Evolutionary conservation across 2,113 vertebrate genomes (phyloP).

Genomic region (Tylochromis polylepis): DNA sequence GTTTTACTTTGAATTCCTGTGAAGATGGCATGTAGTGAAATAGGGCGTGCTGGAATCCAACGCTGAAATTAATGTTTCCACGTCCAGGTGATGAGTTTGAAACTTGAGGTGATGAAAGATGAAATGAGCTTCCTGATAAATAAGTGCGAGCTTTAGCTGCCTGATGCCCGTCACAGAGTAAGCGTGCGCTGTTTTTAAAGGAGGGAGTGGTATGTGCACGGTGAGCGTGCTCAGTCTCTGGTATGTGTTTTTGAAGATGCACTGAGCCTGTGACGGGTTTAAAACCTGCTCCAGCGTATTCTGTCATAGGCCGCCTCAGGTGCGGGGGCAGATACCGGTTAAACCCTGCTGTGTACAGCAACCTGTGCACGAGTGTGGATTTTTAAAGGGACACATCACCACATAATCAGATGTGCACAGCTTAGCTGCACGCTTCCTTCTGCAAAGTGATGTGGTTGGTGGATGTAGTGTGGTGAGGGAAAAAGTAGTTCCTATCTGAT

Average conservation of each 20-base stretch:
- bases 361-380: not conserved
- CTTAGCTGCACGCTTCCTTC: not conserved
- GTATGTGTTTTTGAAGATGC: constrained; percentile 23
- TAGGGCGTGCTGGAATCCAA: accelerated
- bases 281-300: constrained; percentile 21
- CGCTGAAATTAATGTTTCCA: not conserved
- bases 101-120: not conserved
- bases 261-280: not conserved
- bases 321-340: not conserved
- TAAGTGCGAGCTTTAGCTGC: not conserved
- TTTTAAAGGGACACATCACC: not conserved
- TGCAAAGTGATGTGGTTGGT: not conserved
- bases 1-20: not conserved
- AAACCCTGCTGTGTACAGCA: not conserved
- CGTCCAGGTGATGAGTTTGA: not conserved
- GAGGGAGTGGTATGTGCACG: not conserved
- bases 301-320: not conserved
- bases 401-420: not conserved
- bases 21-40: accelerated
- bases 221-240: not conserved
- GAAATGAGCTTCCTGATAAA: not conserved
- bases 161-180: too few relatives aligned
- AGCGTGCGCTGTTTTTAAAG: not conserved
- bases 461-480: accelerated
- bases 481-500: not conserved